A percentile compares a stretch with the other conserved stretches of the same genome.
These are phyloP conservation scores for Herpetotheres cachinnans DNA, from an alignment of 2,113 vertebrate genomes.

Conservation along the genomic window DNA sequence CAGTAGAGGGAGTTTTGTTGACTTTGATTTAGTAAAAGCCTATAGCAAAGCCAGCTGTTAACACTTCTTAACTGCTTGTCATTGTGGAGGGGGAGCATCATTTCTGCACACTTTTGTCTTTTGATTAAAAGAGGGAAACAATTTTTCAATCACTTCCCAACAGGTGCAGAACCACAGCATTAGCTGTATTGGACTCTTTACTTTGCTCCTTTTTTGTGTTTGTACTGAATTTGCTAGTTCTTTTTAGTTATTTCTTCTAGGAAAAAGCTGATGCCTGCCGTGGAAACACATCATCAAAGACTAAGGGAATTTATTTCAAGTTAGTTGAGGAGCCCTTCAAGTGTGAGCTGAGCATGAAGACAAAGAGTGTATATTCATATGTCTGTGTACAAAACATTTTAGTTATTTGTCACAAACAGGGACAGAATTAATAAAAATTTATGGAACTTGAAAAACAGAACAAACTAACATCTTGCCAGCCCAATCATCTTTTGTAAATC, in stretches of 20 bases:
- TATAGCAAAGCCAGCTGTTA: slow-evolving; percentile 67
- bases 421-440: not conserved
- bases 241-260: not conserved
- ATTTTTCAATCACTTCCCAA: not conserved
- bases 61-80: slow-evolving; percentile 54
- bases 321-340: not conserved
- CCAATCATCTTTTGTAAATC: not conserved
- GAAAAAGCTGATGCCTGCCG: not conserved
- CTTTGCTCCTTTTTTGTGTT: not conserved
- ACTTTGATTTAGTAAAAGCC: slow-evolving; percentile 65
- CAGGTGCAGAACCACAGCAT: not conserved
- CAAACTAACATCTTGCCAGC: too few relatives aligned
- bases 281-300: not conserved
- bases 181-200: not conserved
- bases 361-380: not conserved
- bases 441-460: not conserved
- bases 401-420: not conserved
- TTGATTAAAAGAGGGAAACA: slow-evolving; percentile 1
- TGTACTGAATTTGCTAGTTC: not conserved
- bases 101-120: slow-evolving; percentile 22
- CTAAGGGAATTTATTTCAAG: not conserved
- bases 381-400: not conserved
- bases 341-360: not conserved
- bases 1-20: slow-evolving; percentile 54
- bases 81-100: not conserved